Evolutionary conservation across 2,888 invertebrate species (phyloP).

Genomic region (Ichneumon xanthorius): DNA sequence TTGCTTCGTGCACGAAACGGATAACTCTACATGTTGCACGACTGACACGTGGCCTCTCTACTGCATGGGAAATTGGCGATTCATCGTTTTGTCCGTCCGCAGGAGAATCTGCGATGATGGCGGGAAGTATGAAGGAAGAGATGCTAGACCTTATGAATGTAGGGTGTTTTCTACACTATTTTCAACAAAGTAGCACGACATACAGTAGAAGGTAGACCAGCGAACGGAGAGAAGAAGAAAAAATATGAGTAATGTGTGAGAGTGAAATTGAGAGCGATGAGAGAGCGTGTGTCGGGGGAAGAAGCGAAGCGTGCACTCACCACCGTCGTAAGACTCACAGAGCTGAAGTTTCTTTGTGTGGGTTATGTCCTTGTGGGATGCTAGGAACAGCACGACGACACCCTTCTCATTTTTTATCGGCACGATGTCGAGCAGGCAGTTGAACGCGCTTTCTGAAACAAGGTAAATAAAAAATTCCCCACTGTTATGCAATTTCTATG

Average conservation of each 20-base stretch:
- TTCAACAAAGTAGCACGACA: conserved; percentile 28
- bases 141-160: not conserved
- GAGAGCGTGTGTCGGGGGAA: conserved; percentile 82
- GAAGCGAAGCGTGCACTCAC: conserved; percentile 87
- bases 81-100: conserved; percentile 13
- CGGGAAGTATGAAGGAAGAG: not conserved
- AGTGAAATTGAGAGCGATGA: conserved; percentile 82
- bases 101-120: conserved; percentile 28
- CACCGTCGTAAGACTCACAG: conserved; percentile 94
- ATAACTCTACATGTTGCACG: not conserved
- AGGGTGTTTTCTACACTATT: conserved; percentile 34
- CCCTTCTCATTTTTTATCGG: conserved; percentile 99
- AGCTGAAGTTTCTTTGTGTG: conserved; percentile 89
- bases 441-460: conserved; percentile 93
- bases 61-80: conserved; percentile 35
- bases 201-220: not conserved
- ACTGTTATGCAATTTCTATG: conserved; percentile 6
- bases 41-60: not conserved
- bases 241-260: conserved; percentile 5
- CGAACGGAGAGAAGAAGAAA: not conserved
- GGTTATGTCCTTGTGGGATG: conserved; percentile 98
- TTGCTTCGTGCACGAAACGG: not conserved
- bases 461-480: conserved; percentile 63
- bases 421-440: conserved; percentile 98
- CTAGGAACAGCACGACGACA: conserved; percentile 97